These are phyloP conservation scores for Urechis unicinctus DNA, from an alignment of 2,888 invertebrate genomes.

Conservation along the genomic window DNA sequence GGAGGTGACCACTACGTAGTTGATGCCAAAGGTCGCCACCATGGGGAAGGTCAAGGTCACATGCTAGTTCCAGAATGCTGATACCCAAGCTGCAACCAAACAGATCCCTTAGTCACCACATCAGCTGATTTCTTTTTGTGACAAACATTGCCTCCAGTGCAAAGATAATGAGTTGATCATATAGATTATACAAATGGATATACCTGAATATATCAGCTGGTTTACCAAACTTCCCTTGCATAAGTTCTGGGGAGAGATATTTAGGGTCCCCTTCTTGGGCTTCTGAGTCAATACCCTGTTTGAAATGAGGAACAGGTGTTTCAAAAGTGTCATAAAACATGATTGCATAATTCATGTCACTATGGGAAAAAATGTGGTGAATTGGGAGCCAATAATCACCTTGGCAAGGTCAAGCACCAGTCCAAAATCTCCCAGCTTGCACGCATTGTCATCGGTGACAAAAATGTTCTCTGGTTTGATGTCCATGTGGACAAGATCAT, in stretches of 20 bases:
- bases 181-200: no score
- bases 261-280: conserved; percentile 69
- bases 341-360: no score
- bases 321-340: no score
- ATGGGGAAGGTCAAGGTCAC: conserved; percentile 65
- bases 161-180: no score
- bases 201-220: conserved; percentile 58
- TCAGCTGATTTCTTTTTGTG: no score
- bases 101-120: no score
- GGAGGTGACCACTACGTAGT: conserved; percentile 54
- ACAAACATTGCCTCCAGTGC: no score
- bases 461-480: conserved; percentile 74
- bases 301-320: neutral
- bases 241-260: conserved; percentile 68
- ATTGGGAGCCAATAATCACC: neutral
- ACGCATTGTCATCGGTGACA: conserved; percentile 60
- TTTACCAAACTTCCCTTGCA: conserved; percentile 62
- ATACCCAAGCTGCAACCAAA: conserved; percentile 60
- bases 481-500: conserved; percentile 67
- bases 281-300: conserved; percentile 55
- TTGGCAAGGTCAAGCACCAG: conserved; percentile 57
- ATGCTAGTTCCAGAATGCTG: conserved; percentile 65
- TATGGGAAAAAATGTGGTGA: no score
- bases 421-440: conserved; percentile 72
- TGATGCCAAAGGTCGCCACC: conserved; percentile 66